These are phyloP conservation scores for Drosophila colorata DNA, from an alignment of 2,888 invertebrate species.

Conservation along the genomic window DNA sequence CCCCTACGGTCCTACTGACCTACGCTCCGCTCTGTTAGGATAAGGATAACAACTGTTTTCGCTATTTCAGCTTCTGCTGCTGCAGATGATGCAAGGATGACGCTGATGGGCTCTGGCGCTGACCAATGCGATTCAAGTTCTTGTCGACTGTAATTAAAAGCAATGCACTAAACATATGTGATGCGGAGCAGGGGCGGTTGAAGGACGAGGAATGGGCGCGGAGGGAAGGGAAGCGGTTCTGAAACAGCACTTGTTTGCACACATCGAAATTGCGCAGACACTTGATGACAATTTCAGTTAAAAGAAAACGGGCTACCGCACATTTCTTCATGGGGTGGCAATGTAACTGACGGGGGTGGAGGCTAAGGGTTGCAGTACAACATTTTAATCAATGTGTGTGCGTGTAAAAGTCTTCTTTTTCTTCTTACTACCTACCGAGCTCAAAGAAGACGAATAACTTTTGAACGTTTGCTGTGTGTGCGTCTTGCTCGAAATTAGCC, in stretches of 20 bases:
- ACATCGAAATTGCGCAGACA: constrained; percentile 77
- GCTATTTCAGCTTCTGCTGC: constrained; percentile 39
- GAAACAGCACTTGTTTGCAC: constrained; percentile 71
- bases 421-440: background rate
- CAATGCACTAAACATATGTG: constrained; percentile 65
- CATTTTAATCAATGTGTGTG: constrained; percentile 72
- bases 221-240: background rate
- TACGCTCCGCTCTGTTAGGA: constrained; percentile 22
- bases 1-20: background rate
- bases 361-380: constrained; percentile 19
- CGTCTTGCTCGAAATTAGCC: constrained; percentile 71
- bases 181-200: too few species aligned
- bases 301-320: constrained; percentile 66
- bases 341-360: constrained; percentile 1
- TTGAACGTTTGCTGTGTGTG: constrained; percentile 66
- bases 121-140: constrained; percentile 49
- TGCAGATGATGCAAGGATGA: constrained; percentile 74
- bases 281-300: constrained; percentile 80
- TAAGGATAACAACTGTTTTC: constrained; percentile 36
- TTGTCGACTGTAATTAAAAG: constrained; percentile 78
- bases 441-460: constrained; percentile 71
- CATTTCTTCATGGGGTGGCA: constrained; percentile 35
- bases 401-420: background rate
- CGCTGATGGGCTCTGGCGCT: constrained; percentile 62
- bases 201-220: background rate